Conservation (phyloP, 2,797 vertebrate genomes). For the Danionella dracula region DNA sequence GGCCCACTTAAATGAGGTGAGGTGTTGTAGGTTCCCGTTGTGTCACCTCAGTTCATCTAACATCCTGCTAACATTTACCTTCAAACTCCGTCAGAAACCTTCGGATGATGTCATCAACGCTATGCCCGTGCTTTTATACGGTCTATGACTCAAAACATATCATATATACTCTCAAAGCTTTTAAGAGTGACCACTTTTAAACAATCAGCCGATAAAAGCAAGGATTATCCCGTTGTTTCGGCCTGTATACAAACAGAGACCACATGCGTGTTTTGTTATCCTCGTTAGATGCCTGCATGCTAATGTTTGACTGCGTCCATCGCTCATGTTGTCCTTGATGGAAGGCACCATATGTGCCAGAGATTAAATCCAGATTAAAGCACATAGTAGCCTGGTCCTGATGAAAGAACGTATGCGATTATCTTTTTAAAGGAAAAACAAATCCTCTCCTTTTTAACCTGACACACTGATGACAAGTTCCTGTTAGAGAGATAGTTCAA, state of each 20-base stretch:
- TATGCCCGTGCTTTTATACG: too few relatives aligned
- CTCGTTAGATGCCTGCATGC: constrained; percentile 23
- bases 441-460: constrained; percentile 33
- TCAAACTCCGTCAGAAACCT: too few relatives aligned
- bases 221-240: not conserved
- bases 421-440: constrained; percentile 38
- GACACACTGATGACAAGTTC: constrained; percentile 34
- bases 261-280: not conserved
- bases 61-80: too few relatives aligned
- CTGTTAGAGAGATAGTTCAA: not conserved
- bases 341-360: constrained; percentile 59
- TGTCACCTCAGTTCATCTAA: too few relatives aligned
- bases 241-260: not conserved
- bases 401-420: constrained; percentile 50
- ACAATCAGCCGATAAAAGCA: not conserved
- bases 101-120: too few relatives aligned
- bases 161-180: not conserved
- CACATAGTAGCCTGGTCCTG: constrained; percentile 36
- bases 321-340: constrained; percentile 52
- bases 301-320: constrained; percentile 35
- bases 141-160: not conserved
- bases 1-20: too few relatives aligned
- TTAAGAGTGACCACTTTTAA: not conserved
- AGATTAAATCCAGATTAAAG: constrained; percentile 69
- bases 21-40: too few relatives aligned